A percentile compares a stretch with the other conserved stretches of the same genome.
phyloP scores from a whole-genome alignment of 2,113 vertebrate genomes.

The Baryphthengus martii region DNA sequence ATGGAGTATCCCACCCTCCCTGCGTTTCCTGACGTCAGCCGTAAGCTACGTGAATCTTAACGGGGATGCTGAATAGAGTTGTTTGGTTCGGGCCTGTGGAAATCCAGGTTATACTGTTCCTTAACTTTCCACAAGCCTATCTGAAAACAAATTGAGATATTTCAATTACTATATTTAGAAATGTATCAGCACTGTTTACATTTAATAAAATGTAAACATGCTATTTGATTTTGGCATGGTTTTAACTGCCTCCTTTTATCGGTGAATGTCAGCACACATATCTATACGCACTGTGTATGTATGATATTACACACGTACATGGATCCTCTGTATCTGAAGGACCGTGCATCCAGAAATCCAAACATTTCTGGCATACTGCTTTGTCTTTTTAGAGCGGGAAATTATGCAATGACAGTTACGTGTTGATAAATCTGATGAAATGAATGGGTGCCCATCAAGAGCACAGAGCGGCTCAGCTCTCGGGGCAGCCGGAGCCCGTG shows the following conservation, averaged over 20 bases:
- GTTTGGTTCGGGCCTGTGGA: not conserved
- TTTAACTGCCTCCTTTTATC: not conserved
- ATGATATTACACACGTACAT: fast-evolving
- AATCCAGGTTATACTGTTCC: not conserved
- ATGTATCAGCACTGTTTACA: not conserved
- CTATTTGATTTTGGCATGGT: not conserved
- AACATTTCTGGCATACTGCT: not conserved
- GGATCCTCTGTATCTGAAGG: not conserved
- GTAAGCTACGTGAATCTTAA: not conserved
- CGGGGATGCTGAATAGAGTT: not conserved
- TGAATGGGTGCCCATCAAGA: not conserved
- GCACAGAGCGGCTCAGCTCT: not conserved
- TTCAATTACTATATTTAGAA: not conserved
- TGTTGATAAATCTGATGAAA: not conserved
- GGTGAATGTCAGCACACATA: fast-evolving
- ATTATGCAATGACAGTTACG: not conserved
- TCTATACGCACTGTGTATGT: no score
- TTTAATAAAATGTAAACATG: not conserved
- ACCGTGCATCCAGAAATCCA: not conserved
- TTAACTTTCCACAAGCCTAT: not conserved
- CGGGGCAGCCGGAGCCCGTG: not conserved
- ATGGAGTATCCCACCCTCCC: not conserved
- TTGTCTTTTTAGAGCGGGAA: not conserved
- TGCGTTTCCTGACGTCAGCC: not conserved
- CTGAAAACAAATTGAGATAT: not conserved